Evolutionary conservation across 2,797 vertebrate species (phyloP), one percentile per base, ranked within the genome.

Genomic region (Danio albolineatus): DNA sequence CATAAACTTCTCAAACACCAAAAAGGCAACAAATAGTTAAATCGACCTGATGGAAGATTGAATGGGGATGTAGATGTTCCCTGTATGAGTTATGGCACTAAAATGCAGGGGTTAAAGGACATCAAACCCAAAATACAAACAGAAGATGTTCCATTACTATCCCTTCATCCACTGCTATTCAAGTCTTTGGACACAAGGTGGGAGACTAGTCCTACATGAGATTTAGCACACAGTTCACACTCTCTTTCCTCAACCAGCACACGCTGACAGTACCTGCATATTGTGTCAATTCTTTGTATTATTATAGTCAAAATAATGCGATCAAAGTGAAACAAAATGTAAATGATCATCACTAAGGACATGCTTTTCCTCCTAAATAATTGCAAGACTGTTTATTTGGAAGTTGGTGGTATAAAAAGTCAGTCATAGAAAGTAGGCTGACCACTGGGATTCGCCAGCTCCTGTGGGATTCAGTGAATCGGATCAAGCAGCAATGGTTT

Each of bases 391-490:
- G 28, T 82, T 76, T 62, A 70, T 76, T 69, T 44, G 38, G 28
- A 71, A 60, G 62, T 38, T 48, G n/a, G 69, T 73, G 39, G 65
- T 70, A 73, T 75, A 48, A 81, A 78, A 79, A 54, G n/a, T 62
- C 28, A 17, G 17, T 69, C 48, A 49, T 38, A 69, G 62, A 75
- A 67, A 76, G 66, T 49, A 12, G 28, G 16, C 21, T 60, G 73
- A 77, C 73, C 79, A 49, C 54, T 74, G 61, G 46, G 51, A 44
- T 56, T 38, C 43, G 28, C 28, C 60, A 54, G 76, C 17, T 82
- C 59, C 71, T 83, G 83, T 76, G 73, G 48, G 56, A 78, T 82
- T 81, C 41, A 69, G 54, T 73, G 78, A 77, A 78, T 39, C 43
- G 62, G 17, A 67, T 75, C 14, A 67, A 79, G 81, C 67, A 77